Percentiles rank a stretch among this genome's conserved stretches.
These are phyloP conservation scores for Lepisosteus oculatus DNA, from an alignment of 2,113 vertebrate genomes.

Conservation along the genomic window DNA sequence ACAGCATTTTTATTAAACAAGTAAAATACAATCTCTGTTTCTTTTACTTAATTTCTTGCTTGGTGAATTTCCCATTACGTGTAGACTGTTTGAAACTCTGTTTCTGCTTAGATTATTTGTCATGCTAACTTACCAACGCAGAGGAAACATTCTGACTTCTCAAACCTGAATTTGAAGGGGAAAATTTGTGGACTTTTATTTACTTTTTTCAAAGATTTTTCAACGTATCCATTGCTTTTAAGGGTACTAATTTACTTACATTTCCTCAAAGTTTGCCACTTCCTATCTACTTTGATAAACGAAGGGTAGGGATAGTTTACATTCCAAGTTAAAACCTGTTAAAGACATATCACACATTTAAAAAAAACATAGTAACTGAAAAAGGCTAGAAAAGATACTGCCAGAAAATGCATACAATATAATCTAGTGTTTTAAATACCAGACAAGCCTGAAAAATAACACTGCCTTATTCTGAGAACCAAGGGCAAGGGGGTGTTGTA, in stretches of 20 bases:
- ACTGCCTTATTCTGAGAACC: too few relatives aligned
- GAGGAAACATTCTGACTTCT: background rate
- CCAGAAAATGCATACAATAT: too few relatives aligned
- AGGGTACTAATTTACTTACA: background rate
- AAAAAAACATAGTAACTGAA: too few relatives aligned
- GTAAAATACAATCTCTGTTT: background rate
- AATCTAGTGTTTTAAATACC: too few relatives aligned
- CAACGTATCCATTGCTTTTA: background rate
- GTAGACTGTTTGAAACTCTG: background rate
- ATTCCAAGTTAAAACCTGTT: background rate
- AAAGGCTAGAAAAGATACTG: too few relatives aligned
- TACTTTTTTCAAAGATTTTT: background rate
- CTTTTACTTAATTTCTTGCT: conserved; percentile 11
- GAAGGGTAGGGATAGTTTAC: background rate
- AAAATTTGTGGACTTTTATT: background rate
- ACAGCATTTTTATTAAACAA: background rate
- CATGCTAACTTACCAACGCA: background rate
- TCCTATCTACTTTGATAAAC: background rate
- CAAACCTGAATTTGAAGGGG: background rate
- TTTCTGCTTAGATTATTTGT: conserved; percentile 5
- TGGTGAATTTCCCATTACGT: conserved; percentile 13
- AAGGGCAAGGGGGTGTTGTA: too few relatives aligned
- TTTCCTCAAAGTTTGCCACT: background rate
- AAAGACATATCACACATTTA: background rate
- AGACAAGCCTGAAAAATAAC: too few relatives aligned